Conservation (phyloP, 64 coral and sea anemone species). For the Exaiptasia diaphana region DNA sequence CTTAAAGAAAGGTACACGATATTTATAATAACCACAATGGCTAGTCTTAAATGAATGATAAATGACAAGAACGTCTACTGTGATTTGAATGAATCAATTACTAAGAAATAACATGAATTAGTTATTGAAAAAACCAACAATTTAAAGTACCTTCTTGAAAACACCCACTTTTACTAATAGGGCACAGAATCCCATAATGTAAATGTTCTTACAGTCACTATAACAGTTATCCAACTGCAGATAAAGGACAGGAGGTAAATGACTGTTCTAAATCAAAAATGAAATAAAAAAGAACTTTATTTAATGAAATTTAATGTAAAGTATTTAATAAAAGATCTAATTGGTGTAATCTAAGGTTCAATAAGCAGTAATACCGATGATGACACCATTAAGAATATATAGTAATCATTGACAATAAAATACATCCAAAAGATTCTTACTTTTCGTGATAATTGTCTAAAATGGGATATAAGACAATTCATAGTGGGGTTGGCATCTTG, state of each 20-base stretch:
- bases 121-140: neutral
- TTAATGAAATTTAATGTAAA: too few relatives aligned
- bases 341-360: too few relatives aligned
- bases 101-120: too few relatives aligned
- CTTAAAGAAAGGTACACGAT: neutral
- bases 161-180: neutral
- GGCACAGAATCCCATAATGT: conserved; percentile 22
- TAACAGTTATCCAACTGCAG: conserved; percentile 17
- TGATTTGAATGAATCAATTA: too few relatives aligned
- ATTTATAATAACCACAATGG: neutral
- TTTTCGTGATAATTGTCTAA: neutral
- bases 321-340: too few relatives aligned
- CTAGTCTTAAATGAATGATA: neutral
- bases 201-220: conserved; percentile 9
- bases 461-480: neutral
- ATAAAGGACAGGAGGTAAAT: conserved; percentile 4
- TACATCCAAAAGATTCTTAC: too few relatives aligned
- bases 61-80: too few relatives aligned
- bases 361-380: too few relatives aligned
- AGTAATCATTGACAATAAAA: too few relatives aligned
- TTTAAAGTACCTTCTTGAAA: conserved; percentile 1
- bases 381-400: too few relatives aligned
- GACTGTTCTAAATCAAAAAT: too few relatives aligned
- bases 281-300: too few relatives aligned
- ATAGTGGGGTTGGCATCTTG: neutral